phyloP scores from a whole-genome alignment of 1,140 invertebrate species.

The Helicorthomorpha holstii region DNA sequence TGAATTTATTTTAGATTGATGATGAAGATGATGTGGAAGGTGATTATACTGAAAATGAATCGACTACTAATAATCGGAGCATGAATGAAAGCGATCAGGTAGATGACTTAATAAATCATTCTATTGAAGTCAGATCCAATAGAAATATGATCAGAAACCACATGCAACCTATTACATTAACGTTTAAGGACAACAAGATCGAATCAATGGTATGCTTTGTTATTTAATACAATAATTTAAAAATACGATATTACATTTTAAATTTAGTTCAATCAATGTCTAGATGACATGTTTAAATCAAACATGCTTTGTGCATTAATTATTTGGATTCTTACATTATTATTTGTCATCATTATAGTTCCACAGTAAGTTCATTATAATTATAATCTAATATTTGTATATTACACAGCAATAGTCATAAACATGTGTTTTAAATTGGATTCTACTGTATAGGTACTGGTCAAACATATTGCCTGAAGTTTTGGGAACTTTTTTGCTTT shows the following conservation, averaged over 20 bases:
- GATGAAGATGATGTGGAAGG: not conserved
- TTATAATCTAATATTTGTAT: no score
- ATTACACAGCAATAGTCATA: no score
- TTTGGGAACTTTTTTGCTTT: conserved; percentile 44
- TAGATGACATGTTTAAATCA: conserved; percentile 70
- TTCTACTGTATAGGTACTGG: conserved; percentile 31
- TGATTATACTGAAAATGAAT: not conserved
- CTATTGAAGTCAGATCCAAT: conserved; percentile 83
- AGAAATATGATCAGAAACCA: conserved; percentile 75
- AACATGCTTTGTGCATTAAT: conserved; percentile 82
- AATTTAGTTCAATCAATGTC: conserved; percentile 16
- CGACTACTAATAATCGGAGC: conserved; percentile 1
- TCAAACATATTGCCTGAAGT: conserved; percentile 33
- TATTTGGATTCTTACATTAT: conserved; percentile 73
- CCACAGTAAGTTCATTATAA: conserved; percentile 57
- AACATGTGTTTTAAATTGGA: no score
- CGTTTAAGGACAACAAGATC: conserved; percentile 54
- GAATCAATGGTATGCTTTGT: conserved; percentile 50
- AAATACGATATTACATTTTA: not conserved
- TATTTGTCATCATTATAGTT: conserved; percentile 57
- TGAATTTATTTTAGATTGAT: not conserved
- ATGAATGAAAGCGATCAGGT: conserved; percentile 39
- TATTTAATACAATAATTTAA: not conserved
- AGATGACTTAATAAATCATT: conserved; percentile 70
- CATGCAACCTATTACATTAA: conserved; percentile 65